phyloP scores from a whole-genome alignment of 1,140 invertebrate genomes.

The Rhagoletis pomonella region DNA sequence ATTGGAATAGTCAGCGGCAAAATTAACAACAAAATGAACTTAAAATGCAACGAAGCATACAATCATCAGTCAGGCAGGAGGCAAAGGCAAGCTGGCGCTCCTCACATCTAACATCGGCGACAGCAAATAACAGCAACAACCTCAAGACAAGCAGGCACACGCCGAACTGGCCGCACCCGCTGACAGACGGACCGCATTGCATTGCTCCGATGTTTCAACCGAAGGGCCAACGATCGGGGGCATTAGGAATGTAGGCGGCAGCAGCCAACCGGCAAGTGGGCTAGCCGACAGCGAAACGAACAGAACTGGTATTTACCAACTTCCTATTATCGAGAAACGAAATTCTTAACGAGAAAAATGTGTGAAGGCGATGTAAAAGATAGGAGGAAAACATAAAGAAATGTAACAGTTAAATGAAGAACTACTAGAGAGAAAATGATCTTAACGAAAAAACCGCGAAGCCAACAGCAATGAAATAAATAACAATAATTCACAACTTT shows the following conservation, averaged over 20 bases:
- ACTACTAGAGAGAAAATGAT: too few species aligned
- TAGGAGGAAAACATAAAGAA: too few species aligned
- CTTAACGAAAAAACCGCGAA: too few species aligned
- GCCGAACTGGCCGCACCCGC: slow-evolving; percentile 8
- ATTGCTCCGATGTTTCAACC: not conserved
- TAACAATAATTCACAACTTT: too few species aligned
- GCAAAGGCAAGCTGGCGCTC: slow-evolving; percentile 29
- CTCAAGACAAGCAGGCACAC: not conserved
- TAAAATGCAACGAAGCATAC: slow-evolving; percentile 72
- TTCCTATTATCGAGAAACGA: slow-evolving; percentile 21
- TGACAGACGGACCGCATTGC: not conserved
- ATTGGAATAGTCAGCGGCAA: slow-evolving; percentile 50
- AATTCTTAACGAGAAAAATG: not conserved
- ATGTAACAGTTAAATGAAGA: too few species aligned
- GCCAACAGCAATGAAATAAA: too few species aligned
- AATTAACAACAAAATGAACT: slow-evolving; percentile 70
- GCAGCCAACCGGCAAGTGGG: slow-evolving; percentile 6
- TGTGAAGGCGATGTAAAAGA: not conserved
- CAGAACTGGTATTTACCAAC: slow-evolving; percentile 4
- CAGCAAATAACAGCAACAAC: slow-evolving; percentile 1
- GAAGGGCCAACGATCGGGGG: slow-evolving; percentile 6
- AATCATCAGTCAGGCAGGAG: slow-evolving; percentile 33
- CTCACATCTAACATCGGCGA: slow-evolving; percentile 13
- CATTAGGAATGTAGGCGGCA: slow-evolving; percentile 33
- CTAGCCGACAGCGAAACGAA: not conserved